These are phyloP conservation scores for Himalopsyche kuldschensis DNA, from an alignment of 2,888 invertebrate species.

Conservation along the genomic window DNA sequence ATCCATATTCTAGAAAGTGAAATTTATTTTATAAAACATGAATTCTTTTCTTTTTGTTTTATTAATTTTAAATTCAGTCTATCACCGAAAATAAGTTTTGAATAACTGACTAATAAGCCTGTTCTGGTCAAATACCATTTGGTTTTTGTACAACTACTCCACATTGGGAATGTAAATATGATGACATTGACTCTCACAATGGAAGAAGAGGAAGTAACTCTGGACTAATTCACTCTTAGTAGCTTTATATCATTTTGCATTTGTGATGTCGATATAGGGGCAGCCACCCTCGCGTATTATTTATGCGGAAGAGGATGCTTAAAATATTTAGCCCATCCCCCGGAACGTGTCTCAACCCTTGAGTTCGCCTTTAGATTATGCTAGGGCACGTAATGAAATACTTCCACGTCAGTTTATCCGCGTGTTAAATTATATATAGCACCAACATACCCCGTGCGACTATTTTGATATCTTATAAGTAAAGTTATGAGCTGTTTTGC, in stretches of 20 bases:
- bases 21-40: too few species aligned
- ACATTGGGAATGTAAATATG: too few species aligned
- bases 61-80: too few species aligned
- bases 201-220: too few species aligned
- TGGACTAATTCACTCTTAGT: not conserved
- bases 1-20: too few species aligned
- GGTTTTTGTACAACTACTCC: too few species aligned
- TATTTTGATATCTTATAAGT: not conserved
- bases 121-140: too few species aligned
- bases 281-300: constrained; percentile 11
- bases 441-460: not conserved
- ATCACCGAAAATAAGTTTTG: too few species aligned
- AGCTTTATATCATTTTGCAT: not conserved
- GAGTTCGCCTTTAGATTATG: constrained; percentile 37
- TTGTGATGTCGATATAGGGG: not conserved
- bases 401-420: constrained; percentile 38
- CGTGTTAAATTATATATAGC: constrained; percentile 18
- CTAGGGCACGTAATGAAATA: constrained; percentile 39
- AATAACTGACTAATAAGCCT: too few species aligned
- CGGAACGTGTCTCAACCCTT: constrained; percentile 38
- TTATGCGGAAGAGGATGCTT: constrained; percentile 33
- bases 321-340: constrained; percentile 37
- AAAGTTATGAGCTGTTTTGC: not conserved
- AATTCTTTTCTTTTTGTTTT: too few species aligned
- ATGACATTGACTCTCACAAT: too few species aligned